phyloP scores from a whole-genome alignment of 1,140 invertebrate genomes.

The Lamellibrachia luymesi region DNA sequence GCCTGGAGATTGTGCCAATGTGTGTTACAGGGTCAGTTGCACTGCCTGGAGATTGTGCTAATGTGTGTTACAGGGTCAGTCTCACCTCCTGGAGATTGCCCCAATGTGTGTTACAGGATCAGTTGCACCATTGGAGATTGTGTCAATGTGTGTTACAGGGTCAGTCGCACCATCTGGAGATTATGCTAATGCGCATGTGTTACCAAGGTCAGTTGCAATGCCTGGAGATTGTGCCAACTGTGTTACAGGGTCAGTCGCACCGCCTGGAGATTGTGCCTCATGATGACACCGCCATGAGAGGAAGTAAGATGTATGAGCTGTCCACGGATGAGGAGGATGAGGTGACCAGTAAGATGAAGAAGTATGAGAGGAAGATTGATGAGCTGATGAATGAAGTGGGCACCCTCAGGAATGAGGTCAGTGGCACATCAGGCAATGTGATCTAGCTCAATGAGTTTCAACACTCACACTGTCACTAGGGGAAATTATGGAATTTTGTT shows the following conservation, averaged over 20 bases:
- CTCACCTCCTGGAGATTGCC: background rate
- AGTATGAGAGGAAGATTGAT: conserved; percentile 54
- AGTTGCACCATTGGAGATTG: conserved; percentile 45
- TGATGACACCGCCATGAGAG: conserved; percentile 10
- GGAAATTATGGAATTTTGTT: background rate
- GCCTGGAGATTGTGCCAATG: conserved; percentile 39
- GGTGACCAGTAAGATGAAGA: conserved; percentile 42
- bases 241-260: conserved; percentile 41
- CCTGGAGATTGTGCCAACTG: background rate
- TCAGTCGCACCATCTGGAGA: no score
- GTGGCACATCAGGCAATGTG: background rate
- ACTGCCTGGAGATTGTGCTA: no score
- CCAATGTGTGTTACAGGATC: conserved; percentile 34
- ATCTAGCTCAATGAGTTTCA: background rate
- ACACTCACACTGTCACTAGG: background rate
- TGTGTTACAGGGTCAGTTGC: no score
- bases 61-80: no score
- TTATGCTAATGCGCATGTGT: no score
- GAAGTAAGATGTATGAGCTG: conserved; percentile 37
- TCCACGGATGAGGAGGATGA: conserved; percentile 52
- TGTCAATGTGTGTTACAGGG: background rate
- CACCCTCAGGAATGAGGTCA: conserved; percentile 51
- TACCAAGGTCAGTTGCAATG: no score
- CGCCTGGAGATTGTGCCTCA: conserved; percentile 40
- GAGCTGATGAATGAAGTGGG: conserved; percentile 53